Conservation (phyloP, 1,140 invertebrate genomes). For the Trichonephila inaurata region DNA sequence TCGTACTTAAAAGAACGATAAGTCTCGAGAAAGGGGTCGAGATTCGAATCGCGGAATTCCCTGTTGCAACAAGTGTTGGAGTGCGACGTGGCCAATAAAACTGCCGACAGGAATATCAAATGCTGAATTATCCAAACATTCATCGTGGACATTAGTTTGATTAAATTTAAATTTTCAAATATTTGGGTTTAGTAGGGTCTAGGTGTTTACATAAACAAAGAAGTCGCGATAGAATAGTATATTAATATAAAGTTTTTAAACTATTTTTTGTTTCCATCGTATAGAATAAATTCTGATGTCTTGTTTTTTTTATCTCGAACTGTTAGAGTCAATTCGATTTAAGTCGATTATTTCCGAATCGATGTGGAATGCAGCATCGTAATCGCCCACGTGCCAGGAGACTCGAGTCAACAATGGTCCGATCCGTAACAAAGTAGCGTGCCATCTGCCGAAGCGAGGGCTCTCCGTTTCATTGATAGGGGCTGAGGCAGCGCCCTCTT, state of each 20-base stretch:
- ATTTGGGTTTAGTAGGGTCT: background rate
- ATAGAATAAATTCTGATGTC: too few relatives aligned
- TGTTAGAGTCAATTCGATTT: background rate
- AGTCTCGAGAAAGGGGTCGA: background rate
- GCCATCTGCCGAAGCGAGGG: background rate
- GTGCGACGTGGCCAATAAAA: background rate
- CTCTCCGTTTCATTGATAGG: conserved; percentile 10
- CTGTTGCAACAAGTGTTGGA: too few relatives aligned
- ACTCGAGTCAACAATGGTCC: background rate
- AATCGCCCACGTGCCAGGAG: background rate
- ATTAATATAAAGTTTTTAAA: background rate
- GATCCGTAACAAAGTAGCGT: background rate
- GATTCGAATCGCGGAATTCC: background rate
- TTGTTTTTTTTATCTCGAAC: background rate
- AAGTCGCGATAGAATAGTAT: too few relatives aligned
- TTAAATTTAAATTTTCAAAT: background rate
- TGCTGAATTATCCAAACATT: background rate
- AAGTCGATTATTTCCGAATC: background rate
- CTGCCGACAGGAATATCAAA: background rate
- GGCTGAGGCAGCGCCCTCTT: conserved; percentile 20
- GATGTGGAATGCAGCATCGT: too few relatives aligned
- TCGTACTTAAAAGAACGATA: background rate
- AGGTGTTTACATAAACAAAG: background rate
- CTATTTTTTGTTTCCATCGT: too few relatives aligned
- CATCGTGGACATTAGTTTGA: background rate